Evolutionary conservation across 2,113 vertebrate genomes (phyloP).

Genomic region (Gallinago media): DNA sequence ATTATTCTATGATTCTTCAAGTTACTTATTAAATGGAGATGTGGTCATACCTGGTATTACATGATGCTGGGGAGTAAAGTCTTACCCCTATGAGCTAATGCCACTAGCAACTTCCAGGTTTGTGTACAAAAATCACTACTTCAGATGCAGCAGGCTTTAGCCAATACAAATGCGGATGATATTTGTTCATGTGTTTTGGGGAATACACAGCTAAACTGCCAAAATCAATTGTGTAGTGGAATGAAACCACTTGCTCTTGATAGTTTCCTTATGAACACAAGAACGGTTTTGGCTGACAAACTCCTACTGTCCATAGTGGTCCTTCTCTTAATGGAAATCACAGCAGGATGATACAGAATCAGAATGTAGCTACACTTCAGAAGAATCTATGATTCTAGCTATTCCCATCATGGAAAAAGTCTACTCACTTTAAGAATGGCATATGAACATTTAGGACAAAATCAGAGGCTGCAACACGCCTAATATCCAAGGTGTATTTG

Average conservation of each 20-base stretch:
- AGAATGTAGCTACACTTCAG: neutral
- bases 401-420: neutral
- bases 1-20: neutral
- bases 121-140: neutral
- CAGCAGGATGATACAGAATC: neutral
- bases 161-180: neutral
- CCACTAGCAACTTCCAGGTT: neutral
- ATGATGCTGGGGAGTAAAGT: neutral
- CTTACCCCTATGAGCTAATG: neutral
- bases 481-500: neutral
- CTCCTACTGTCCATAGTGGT: neutral
- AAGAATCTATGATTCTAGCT: neutral
- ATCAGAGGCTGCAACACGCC: neutral
- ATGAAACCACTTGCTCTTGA: neutral
- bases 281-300: neutral
- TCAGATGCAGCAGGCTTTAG: neutral
- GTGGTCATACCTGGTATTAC: neutral
- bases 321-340: neutral
- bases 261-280: neutral
- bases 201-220: neutral
- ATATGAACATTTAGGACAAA: neutral
- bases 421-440: neutral
- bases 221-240: neutral
- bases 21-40: neutral
- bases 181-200: neutral